A percentile compares a stretch with the other conserved stretches of the same genome.
Evolutionary conservation across 1,140 invertebrate genomes (phyloP).

Genomic region (Calliphora vicina): DNA sequence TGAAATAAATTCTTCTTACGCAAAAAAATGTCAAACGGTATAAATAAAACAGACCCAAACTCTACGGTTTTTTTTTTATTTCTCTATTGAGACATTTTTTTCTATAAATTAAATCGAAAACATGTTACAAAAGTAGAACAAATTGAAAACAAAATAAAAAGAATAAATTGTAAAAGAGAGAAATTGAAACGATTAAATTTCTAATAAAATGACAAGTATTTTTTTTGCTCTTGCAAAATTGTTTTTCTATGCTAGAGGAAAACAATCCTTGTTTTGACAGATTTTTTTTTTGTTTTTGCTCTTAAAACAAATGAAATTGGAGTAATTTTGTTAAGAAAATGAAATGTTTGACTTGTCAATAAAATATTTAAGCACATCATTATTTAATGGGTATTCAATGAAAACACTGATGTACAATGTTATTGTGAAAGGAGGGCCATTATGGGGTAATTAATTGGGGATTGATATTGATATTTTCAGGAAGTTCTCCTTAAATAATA

Average conservation of each 20-base stretch:
- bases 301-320: neutral
- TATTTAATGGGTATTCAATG: constrained; percentile 6
- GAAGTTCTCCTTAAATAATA: too few species aligned
- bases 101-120: constrained; percentile 8
- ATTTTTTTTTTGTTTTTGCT: neutral
- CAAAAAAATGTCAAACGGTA: neutral
- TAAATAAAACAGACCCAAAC: neutral
- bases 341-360: neutral
- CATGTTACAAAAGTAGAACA: constrained; percentile 1
- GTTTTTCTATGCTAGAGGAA: neutral
- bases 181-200: neutral
- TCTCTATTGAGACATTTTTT: neutral
- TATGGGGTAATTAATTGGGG: too few species aligned
- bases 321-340: neutral
- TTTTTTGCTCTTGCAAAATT: neutral
- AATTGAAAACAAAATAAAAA: neutral
- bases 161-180: neutral
- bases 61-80: neutral
- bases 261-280: neutral
- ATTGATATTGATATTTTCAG: too few species aligned
- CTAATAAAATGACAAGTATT: neutral
- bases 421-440: neutral
- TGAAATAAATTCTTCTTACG: neutral
- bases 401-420: neutral
- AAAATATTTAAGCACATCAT: neutral